Base-by-base conservation (phyloP, 2,113 vertebrate genomes). In the Suricata suricatta region DNA sequence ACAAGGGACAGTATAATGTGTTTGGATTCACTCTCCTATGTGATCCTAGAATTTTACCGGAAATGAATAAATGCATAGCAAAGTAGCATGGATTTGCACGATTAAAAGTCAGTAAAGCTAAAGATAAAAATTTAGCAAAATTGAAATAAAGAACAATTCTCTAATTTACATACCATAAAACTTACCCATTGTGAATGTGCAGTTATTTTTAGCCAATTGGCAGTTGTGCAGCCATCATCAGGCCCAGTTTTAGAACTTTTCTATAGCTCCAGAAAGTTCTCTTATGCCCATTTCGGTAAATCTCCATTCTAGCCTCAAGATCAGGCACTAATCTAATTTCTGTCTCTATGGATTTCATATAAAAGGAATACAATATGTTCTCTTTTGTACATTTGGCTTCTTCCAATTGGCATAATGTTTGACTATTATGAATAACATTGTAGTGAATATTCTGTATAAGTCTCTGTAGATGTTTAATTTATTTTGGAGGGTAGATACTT, bases 181-280 rank as follows among this genome's bases (percentile, higher is more conserved):
- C 88, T 16, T 81, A 44, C 16, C 57, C 60, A 66, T 44, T 90
- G 27, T n/a, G 81, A 77, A 19, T 87, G 15, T 47, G 90, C 25
- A 16, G 33, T 94, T 97, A 76, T 91, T 90, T 94, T 88, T 95
- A 92, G 76, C 80, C 80, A 79, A 47, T 33, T 41, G 66, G 54
- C 38, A 77, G 31, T 82, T 94, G 66, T 88, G 29, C 14, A 84
- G 41, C 12, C 44, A 54, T 76, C 50, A 85, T 71, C 63, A 92
- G 68, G 47, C 21, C 41, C 25, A 68, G 27, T 89, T 92, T 93
- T 41, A 91, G 66, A 93, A 93, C 5, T 41, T 96, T 74, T 50
- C 72, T 33, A 33, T 83, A 74, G 76, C 21, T 15, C 47, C 63
- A 33, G 23, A 80, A 82, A 76, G 7, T 90, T 47, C 7, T 52